Evolutionary conservation across 1,140 invertebrate species (phyloP).

Genomic region (Brachionus sp.): DNA sequence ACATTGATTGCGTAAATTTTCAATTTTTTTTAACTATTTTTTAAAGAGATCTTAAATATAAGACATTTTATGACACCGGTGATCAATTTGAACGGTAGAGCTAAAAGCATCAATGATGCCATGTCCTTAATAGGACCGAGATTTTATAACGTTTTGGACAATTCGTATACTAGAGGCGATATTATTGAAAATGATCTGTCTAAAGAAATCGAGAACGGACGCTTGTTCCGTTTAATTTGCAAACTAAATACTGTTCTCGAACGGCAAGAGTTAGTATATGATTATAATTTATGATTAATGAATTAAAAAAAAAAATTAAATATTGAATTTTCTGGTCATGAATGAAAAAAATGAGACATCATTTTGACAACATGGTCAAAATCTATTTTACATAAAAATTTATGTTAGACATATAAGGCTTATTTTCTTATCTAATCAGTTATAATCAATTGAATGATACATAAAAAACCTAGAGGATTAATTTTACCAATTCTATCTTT

Average conservation of each 20-base stretch:
- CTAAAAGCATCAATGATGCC: constrained; percentile 79
- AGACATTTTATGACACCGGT: constrained; percentile 67
- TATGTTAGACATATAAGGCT: too few species aligned
- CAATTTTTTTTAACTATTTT: constrained; percentile 15
- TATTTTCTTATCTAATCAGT: too few species aligned
- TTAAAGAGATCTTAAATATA: background rate
- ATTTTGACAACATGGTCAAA: too few species aligned
- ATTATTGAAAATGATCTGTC: constrained; percentile 81
- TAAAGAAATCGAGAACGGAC: constrained; percentile 86
- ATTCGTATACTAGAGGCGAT: constrained; percentile 78
- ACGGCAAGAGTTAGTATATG: constrained; percentile 74
- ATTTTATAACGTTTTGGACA: constrained; percentile 91
- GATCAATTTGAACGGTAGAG: constrained; percentile 66
- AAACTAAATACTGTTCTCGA: constrained; percentile 89
- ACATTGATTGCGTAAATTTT: constrained; percentile 83
- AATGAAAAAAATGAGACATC: too few species aligned
- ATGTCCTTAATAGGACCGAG: constrained; percentile 98
- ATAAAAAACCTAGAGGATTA: too few species aligned
- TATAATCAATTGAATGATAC: too few species aligned
- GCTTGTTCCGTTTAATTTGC: constrained; percentile 79
- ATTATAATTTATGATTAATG: background rate
- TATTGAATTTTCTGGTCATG: too few species aligned
- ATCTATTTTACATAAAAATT: too few species aligned
- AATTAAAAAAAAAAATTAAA: too few species aligned
- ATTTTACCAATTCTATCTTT: too few species aligned